These are phyloP conservation scores for Otis tarda DNA, from an alignment of 2,113 vertebrate species.

Conservation along the genomic window DNA sequence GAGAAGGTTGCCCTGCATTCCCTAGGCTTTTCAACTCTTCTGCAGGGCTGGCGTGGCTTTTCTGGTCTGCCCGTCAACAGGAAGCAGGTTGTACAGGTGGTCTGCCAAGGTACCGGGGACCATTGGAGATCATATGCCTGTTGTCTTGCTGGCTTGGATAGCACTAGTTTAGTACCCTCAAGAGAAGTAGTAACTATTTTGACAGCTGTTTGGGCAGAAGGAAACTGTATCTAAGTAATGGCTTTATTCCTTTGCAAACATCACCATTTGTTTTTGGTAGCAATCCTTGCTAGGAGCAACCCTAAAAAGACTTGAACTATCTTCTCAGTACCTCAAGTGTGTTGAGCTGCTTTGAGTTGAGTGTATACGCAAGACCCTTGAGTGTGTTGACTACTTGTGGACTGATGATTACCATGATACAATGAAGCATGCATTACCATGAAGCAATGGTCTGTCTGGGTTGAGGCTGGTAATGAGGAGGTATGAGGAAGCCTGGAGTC, in stretches of 20 bases:
- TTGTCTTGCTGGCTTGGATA: background rate
- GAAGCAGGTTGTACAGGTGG: background rate
- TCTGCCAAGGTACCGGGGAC: background rate
- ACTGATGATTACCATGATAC: background rate
- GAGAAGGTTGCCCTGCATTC: background rate
- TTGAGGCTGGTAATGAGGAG: background rate
- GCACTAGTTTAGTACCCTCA: background rate
- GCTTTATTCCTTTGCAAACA: background rate
- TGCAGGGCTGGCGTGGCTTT: background rate
- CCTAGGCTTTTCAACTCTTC: background rate
- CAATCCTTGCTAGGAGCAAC: constrained; percentile 4
- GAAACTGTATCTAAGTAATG: background rate
- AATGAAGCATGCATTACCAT: no score
- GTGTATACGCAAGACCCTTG: background rate
- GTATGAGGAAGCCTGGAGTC: background rate
- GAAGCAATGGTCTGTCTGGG: background rate
- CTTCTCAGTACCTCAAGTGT: constrained; percentile 24
- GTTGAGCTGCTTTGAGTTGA: constrained; percentile 31
- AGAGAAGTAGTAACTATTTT: background rate
- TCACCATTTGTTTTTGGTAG: background rate
- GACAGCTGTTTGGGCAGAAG: background rate
- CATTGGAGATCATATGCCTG: fast-evolving
- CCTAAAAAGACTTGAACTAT: constrained; percentile 27
- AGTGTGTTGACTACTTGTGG: background rate
- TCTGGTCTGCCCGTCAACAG: background rate